Conservation (phyloP, 2,888 invertebrate genomes). For the Cryptophagus acutangulus region DNA sequence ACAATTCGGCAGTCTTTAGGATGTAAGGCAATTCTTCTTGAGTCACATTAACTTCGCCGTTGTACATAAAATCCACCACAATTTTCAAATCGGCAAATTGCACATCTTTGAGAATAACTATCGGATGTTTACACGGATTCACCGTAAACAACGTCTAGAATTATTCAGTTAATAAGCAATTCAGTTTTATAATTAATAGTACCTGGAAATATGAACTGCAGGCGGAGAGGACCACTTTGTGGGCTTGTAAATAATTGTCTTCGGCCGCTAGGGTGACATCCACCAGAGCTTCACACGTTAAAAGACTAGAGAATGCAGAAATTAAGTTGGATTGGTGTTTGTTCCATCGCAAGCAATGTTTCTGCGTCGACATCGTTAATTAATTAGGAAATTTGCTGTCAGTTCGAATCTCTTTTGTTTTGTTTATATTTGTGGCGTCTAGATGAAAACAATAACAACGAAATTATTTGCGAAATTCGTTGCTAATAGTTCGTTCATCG, state of each 20-base stretch:
- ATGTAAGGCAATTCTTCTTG: conserved; percentile 79
- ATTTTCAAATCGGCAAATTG: conserved; percentile 79
- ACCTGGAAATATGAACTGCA: conserved; percentile 93
- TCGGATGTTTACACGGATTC: conserved; percentile 84
- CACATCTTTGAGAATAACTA: conserved; percentile 85
- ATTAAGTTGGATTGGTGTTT: conserved; percentile 92
- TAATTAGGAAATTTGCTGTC: no score
- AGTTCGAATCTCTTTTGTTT: no score
- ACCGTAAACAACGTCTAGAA: conserved; percentile 79
- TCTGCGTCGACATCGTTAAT: conserved; percentile 45
- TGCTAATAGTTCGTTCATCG: no score
- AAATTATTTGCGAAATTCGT: no score
- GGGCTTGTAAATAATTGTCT: conserved; percentile 81
- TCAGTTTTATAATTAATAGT: no score
- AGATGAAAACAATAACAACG: no score
- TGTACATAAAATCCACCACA: conserved; percentile 90
- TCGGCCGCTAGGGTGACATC: conserved; percentile 88
- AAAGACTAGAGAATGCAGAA: conserved; percentile 77
- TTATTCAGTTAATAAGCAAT: no score
- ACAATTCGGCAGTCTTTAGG: conserved; percentile 76
- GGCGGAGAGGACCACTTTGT: conserved; percentile 84
- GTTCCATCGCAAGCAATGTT: conserved; percentile 69
- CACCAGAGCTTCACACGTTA: conserved; percentile 78
- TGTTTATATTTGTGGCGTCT: no score
- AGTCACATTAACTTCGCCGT: conserved; percentile 87